phyloP scores from a whole-genome alignment of 2,113 vertebrate species.

The Athene cunicularia region DNA sequence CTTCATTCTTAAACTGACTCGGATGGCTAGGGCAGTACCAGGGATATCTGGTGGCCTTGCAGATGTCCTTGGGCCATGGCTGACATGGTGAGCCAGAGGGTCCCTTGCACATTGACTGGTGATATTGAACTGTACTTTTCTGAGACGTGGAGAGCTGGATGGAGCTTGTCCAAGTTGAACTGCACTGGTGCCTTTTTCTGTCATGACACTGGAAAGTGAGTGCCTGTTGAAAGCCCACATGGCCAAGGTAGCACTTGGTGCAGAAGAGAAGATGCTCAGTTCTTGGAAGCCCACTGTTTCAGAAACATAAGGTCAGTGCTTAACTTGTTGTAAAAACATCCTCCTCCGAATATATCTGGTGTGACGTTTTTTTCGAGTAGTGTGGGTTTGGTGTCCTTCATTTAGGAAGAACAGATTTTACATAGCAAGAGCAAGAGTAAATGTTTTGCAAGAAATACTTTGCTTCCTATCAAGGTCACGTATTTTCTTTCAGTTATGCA shows the following conservation, averaged over 20 bases:
- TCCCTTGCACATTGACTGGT: background rate
- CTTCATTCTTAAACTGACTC: background rate
- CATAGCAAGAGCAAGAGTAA: background rate
- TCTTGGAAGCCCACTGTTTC: background rate
- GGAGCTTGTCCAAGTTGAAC: background rate
- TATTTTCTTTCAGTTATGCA: conserved; percentile 30
- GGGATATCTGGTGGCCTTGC: background rate
- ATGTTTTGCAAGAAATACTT: background rate
- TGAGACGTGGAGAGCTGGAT: fast-evolving
- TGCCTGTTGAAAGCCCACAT: fast-evolving
- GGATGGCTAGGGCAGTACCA: background rate
- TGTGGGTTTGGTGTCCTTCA: background rate
- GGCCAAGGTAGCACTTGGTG: background rate
- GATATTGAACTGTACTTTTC: background rate
- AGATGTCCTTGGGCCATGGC: background rate
- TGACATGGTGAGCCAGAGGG: background rate
- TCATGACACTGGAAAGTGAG: no score
- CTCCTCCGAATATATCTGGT: background rate
- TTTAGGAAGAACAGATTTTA: background rate
- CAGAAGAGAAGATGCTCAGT: background rate
- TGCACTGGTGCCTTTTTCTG: background rate
- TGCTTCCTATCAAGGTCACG: background rate
- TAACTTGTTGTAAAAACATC: background rate
- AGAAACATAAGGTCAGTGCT: background rate
- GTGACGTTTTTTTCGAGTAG: background rate